Conservation (phyloP, 2,113 vertebrate species). For the Dipodomys stephensi region DNA sequence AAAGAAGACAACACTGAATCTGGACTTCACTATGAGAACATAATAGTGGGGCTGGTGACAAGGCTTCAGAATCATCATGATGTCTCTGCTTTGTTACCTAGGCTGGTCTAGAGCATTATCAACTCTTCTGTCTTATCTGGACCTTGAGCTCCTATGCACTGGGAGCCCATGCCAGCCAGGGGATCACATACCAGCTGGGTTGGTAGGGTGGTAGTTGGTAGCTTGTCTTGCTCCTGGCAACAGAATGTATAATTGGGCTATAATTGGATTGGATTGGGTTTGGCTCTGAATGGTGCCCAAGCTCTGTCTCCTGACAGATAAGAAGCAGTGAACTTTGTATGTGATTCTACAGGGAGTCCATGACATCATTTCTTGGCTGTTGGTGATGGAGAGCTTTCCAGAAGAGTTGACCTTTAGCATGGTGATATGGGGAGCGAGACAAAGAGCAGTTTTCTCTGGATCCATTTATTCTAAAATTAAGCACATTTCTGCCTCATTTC, state of each 20-base stretch:
- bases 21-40: not conserved
- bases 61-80: not conserved
- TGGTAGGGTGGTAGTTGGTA: not conserved
- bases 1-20: constrained; percentile 32
- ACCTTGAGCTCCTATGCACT: not conserved
- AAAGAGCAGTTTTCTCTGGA: not conserved
- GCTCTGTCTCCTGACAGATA: constrained; percentile 42
- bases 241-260: constrained; percentile 40
- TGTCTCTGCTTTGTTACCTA: not conserved
- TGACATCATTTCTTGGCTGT: constrained; percentile 32
- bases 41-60: not conserved
- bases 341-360: constrained; percentile 13
- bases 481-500: constrained; percentile 58
- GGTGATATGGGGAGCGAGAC: not conserved
- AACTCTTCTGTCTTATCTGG: constrained; percentile 40
- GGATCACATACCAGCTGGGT: constrained; percentile 31
- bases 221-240: not conserved
- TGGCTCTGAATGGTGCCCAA: constrained; percentile 46
- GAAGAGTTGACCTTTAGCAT: constrained; percentile 34
- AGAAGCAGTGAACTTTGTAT: constrained; percentile 33
- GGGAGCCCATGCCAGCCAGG: constrained; percentile 13
- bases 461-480: constrained; percentile 48
- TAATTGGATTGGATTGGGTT: constrained; percentile 52
- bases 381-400: constrained; percentile 42
- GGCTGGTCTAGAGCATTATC: constrained; percentile 12